phyloP scores from a whole-genome alignment of 2,113 vertebrate species.

The Corynorhinus townsendii region DNA sequence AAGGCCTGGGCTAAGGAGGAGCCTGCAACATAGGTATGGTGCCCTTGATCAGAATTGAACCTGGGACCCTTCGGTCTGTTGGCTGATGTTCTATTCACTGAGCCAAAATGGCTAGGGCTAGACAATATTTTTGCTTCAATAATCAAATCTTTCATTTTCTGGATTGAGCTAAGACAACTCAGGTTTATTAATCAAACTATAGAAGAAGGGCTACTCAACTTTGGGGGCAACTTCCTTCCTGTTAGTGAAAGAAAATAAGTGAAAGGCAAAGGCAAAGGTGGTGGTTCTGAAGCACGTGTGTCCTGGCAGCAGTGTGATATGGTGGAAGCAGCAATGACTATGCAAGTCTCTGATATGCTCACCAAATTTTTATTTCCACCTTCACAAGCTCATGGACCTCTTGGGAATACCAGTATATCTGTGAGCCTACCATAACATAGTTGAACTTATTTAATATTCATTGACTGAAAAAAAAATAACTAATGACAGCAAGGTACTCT shows the following conservation, averaged over 20 bases:
- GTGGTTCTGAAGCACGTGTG: background rate
- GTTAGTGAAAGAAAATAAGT: background rate
- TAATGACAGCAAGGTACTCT: background rate
- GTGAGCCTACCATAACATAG: background rate
- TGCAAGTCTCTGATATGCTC: background rate
- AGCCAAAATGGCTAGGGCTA: too few relatives aligned
- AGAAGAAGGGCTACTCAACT: background rate
- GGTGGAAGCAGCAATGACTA: background rate
- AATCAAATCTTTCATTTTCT: background rate
- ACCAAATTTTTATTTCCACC: background rate
- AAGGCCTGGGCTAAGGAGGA: too few relatives aligned
- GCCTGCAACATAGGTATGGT: too few relatives aligned
- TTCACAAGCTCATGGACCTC: background rate
- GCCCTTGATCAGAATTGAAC: too few relatives aligned
- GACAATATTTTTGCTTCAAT: background rate
- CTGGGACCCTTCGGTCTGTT: too few relatives aligned
- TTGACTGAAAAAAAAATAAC: background rate
- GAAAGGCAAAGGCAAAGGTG: background rate
- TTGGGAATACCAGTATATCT: background rate
- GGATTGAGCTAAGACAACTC: background rate
- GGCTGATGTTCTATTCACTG: too few relatives aligned
- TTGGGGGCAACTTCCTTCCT: background rate
- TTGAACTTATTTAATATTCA: background rate
- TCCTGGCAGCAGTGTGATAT: fast-evolving
- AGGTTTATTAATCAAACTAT: background rate